These are phyloP conservation scores for Stigmatopora argus DNA, from an alignment of 2,113 vertebrate genomes.

Conservation along the genomic window DNA sequence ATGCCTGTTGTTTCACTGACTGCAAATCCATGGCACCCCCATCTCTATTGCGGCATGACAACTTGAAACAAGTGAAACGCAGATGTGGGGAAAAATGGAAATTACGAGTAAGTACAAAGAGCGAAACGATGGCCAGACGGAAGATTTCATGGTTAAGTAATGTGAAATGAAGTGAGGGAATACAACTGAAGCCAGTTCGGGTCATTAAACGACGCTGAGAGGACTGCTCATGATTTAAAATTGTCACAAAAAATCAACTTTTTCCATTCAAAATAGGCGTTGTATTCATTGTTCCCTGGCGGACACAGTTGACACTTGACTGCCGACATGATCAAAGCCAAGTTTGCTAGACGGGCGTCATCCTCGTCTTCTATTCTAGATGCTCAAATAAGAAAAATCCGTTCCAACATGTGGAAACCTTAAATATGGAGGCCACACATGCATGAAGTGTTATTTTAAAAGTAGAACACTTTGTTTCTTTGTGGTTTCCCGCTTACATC, in stretches of 20 bases:
- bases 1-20: constrained; percentile 18
- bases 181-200: constrained; percentile 39
- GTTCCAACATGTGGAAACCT: constrained; percentile 4
- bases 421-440: not conserved
- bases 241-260: constrained; percentile 11
- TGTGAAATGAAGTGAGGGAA: constrained; percentile 33
- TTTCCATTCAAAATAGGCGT: constrained; percentile 9
- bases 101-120: constrained; percentile 37
- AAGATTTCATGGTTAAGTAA: constrained; percentile 48
- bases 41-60: constrained; percentile 31
- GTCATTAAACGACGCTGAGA: constrained; percentile 42
- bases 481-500: not conserved
- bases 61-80: constrained; percentile 37
- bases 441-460: not conserved
- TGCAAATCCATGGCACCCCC: constrained; percentile 31
- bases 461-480: not conserved
- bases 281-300: constrained; percentile 9
- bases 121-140: constrained; percentile 26
- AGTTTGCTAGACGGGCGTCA: not conserved
- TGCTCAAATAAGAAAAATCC: constrained; percentile 2
- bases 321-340: not conserved
- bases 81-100: constrained; percentile 52
- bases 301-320: not conserved
- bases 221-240: constrained; percentile 17
- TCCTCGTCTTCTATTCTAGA: constrained; percentile 1